Base-by-base conservation (phyloP, 2,888 invertebrate genomes). In the Euzophera pinguis region DNA sequence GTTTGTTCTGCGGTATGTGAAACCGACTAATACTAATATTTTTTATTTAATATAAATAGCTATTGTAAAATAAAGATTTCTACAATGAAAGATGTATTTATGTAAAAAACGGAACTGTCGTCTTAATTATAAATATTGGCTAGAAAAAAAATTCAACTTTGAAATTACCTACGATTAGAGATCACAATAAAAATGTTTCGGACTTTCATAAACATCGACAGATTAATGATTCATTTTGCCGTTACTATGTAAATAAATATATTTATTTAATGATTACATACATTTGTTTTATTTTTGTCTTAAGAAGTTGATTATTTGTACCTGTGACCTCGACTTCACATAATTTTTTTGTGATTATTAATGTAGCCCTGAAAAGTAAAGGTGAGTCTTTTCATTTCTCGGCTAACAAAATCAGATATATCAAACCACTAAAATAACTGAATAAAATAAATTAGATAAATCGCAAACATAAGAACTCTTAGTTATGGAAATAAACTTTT, bases 221-320 rank as follows among this genome's bases (percentile, higher is more conserved):
- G 75, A 81, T 69, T 76, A 74, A 75, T 72, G 71, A 71, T 78
- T 85, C 71, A 79, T 79, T 84, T 84, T 72, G 77, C 75, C 76
- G 85, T 88, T 88, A 81, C 71, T 70, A 57, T 90, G 89, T 90
- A 90, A 86, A 90, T 90, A 90, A 89, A 88, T 87, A 90, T 89
- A 88, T 90, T 89, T 90, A 90, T 90, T 89, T 89, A 87, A 89
- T 77, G 79, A 87, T 82, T 84, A 79, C 54, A 55, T 47, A 50
- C 52, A 53, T 62, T 63, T 70, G 73, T 87, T 84, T 86, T 58
- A 81, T 76, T 84, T 52, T 34, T 32, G 52, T 13, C 1, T 13
- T 3, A 37, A n/a, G 2, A 43, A 16, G 5, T 7, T 27, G n/a
- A 22, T 22, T 22, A 5, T 5, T 22, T 22, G 22, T 22, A 22